phyloP scores from a whole-genome alignment of 2,113 vertebrate genomes.

The Rattus norvegicus region DNA sequence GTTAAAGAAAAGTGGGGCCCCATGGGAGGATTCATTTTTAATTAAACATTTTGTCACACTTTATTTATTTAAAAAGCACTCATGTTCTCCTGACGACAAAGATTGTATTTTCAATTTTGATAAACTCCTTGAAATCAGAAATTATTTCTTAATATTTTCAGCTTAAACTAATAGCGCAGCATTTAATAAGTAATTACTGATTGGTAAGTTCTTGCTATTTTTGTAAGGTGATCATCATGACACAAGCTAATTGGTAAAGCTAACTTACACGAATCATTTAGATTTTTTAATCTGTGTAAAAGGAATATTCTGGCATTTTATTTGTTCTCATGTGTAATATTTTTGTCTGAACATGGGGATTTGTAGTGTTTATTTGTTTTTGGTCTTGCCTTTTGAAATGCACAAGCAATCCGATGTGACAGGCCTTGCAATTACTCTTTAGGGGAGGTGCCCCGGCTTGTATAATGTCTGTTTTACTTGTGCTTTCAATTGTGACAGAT shows the following conservation, averaged over 20 bases:
- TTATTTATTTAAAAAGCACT: slow-evolving; percentile 31
- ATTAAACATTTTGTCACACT: slow-evolving; percentile 25
- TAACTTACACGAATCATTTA: not conserved
- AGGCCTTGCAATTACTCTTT: slow-evolving; percentile 80
- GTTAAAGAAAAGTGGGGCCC: no score
- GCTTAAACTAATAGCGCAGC: not conserved
- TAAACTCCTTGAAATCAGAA: slow-evolving; percentile 4
- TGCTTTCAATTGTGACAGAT: slow-evolving; percentile 79
- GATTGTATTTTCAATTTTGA: slow-evolving; percentile 36
- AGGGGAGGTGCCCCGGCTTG: slow-evolving; percentile 6
- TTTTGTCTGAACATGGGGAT: slow-evolving; percentile 58
- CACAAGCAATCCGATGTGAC: slow-evolving; percentile 80
- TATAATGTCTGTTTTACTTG: slow-evolving; percentile 74
- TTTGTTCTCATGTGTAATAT: slow-evolving; percentile 72
- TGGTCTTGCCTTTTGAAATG: slow-evolving; percentile 62
- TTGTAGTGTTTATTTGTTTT: slow-evolving; percentile 64
- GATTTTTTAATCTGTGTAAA: slow-evolving; percentile 59
- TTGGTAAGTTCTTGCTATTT: slow-evolving; percentile 4
- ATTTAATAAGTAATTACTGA: not conserved
- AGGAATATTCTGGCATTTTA: slow-evolving; percentile 33
- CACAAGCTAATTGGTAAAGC: not conserved
- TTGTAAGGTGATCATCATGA: not conserved
- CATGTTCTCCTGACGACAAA: not conserved
- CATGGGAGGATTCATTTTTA: slow-evolving; percentile 40
- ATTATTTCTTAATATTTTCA: slow-evolving; percentile 31